A percentile compares a stretch with the other conserved stretches of the same genome.
phyloP scores from a whole-genome alignment of 2,888 invertebrate species.

The Anorthoa munda region DNA sequence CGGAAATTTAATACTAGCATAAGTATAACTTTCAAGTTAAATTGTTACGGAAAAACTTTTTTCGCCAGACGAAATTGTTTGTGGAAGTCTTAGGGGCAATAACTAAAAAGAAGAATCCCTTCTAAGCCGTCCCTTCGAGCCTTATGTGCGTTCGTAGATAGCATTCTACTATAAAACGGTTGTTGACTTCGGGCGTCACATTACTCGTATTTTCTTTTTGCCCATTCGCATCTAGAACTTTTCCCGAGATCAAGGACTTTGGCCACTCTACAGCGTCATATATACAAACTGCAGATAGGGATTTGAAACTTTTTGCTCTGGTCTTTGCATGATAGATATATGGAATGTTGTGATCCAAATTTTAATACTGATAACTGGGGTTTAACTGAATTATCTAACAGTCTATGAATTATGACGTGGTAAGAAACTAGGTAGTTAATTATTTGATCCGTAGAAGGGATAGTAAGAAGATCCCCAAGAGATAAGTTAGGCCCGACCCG shows the following conservation, averaged over 20 bases:
- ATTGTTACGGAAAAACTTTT: conserved; percentile 50
- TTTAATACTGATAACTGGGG: conserved; percentile 19
- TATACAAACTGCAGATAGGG: conserved; percentile 17
- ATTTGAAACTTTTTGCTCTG: conserved; percentile 2
- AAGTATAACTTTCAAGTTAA: conserved; percentile 41
- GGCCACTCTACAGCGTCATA: conserved; percentile 14
- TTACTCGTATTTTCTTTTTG: conserved; percentile 39
- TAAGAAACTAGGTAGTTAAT: conserved; percentile 15
- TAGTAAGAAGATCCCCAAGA: conserved; percentile 8
- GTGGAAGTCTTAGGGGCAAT: conserved; percentile 70
- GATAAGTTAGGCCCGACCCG: conserved; percentile 18
- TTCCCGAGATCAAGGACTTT: conserved; percentile 27
- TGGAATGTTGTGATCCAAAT: conserved; percentile 9
- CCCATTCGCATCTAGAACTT: conserved; percentile 35
- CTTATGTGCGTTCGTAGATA: conserved; percentile 73
- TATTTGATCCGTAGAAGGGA: conserved; percentile 8
- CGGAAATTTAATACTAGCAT: conserved; percentile 37
- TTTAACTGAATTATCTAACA: conserved; percentile 15
- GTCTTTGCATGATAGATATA: conserved; percentile 11
- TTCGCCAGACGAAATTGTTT: conserved; percentile 68
- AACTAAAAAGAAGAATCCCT: conserved; percentile 70
- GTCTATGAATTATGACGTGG: conserved; percentile 5
- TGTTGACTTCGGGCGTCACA: conserved; percentile 62
- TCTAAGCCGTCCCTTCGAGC: conserved; percentile 68
- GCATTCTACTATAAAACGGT: conserved; percentile 67